Base-by-base conservation (phyloP, 2,888 invertebrate species). In the Hyposoter dolosus region DNA sequence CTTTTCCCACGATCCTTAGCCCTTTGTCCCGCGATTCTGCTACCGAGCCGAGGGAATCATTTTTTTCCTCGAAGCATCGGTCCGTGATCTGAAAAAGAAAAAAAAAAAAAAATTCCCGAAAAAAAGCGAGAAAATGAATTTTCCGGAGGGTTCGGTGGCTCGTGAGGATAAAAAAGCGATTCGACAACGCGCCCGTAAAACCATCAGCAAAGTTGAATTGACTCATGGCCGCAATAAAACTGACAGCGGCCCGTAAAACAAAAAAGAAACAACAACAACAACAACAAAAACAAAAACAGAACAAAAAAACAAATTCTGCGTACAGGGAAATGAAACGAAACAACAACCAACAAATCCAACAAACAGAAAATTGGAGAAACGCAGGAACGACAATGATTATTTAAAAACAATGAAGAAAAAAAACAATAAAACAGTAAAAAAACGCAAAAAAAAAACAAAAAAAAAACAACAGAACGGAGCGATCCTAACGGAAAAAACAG, bases 41-140 rank as follows among this genome's bases (percentile, higher is more conserved):
- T 90, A 4, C 32, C 32, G 91, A 90, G 89, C 90, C 91, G 90
- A 90, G 89, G 91, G 89, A 91, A 92, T n/a, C 91, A 91, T 90
- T 91, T 92, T 90, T 89, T 89, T 89, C 89, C 28, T 23, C 88
- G 60, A 74, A 92, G 92, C 90, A 90, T 92, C 92, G 90, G 90
- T 90, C 90, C 90, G 89, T 90, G 87, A 91, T 89, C 89, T 88
- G 88, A 83, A 69, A 40, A 71, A 56, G 15, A 65, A 7, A 76
- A 68, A 85, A 88, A 78, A 84, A 89, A 90, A 89, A 90, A 88
- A 90, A n/a, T n/a, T 89, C 89, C 12, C 79, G 66, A 85, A 88
- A 78, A 85, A 90, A 90, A 89, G 60, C 43, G 63, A 60, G 66
- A 68, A 35, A 40, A 63, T 10, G 32, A 32, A 47, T 50, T 19